Conservation (phyloP, 2,888 invertebrate genomes). For the Chironomus riparius region DNA sequence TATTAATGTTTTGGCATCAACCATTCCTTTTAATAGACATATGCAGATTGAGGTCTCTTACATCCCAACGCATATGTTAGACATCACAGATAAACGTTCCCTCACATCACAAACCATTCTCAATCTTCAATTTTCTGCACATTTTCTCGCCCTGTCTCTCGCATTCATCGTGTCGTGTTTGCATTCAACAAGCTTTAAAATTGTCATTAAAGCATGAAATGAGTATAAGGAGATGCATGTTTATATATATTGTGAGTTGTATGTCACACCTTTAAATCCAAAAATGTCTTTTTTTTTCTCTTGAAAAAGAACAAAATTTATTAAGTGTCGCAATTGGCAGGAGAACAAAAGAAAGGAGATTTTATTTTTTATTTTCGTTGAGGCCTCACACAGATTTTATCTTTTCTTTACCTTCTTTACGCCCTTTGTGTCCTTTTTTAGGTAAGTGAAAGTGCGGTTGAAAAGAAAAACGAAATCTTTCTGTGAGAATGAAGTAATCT, state of each 20-base stretch:
- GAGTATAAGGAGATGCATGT: neutral
- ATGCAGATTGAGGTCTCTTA: too few relatives aligned
- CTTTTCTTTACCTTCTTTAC: neutral
- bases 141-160: neutral
- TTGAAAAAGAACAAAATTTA: neutral
- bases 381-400: neutral
- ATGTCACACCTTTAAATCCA: neutral
- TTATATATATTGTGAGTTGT: neutral
- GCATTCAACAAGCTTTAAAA: constrained; percentile 8
- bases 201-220: constrained; percentile 6
- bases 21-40: too few relatives aligned
- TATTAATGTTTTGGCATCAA: too few relatives aligned
- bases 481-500: neutral
- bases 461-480: neutral
- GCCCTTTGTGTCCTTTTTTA: neutral
- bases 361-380: neutral
- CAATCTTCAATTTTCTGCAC: constrained; percentile 1
- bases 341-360: neutral
- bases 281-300: neutral
- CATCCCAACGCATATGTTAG: too few relatives aligned
- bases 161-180: neutral
- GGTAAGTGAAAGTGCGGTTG: constrained; percentile 20
- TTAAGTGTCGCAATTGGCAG: constrained; percentile 10
- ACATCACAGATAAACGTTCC: neutral
- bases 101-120: neutral